Evolutionary conservation across 2,888 invertebrate genomes (phyloP), one percentile per base, ranked within the genome.

Genomic region (Steinernema hermaphroditum): DNA sequence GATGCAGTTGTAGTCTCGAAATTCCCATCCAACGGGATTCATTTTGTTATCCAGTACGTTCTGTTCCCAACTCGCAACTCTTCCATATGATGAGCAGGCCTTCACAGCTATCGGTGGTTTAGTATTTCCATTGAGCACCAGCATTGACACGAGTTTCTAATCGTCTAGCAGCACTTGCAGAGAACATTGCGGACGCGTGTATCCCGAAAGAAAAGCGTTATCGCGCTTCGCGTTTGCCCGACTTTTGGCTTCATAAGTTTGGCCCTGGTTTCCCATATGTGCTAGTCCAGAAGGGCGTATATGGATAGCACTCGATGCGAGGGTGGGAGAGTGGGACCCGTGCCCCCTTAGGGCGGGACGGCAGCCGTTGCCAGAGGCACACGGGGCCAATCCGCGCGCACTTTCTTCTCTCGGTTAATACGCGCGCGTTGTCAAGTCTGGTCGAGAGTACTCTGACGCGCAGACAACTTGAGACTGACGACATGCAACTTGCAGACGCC

Each of bases 371-470:
- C 62, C 62, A 27, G 62, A 62, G 62, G 62, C 62, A 32, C 62
- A 62, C 62, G 62, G 62, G 62, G 62, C 62, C 62, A 62, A 62
- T 62, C 62, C 62, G 62, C 62, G 62, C 62, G 62, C 62, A 62
- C 62, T 62, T 62, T 62, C 62, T 62, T 32, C 62, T 4, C 62
- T 62, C 62, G 62, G 62, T 62, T 62, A 62, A 62, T 62, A 62
- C 62, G 62, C 62, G 62, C 62, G 62, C 62, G 62, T 62, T 62
- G 62, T 62, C 62, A 62, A 62, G 62, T 62, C 62, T 27, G 16
- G 62, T 62, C 62, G 62, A 62, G 62, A 62, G 62, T 62, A 62
- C 62, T 62, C 62, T 32, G 62, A 62, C 16, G 32, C 54, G 32
- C 32, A 62, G 62, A 62, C 62, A 32, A 62, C 62, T 62, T 27